Evolutionary conservation across 2,888 invertebrate genomes (phyloP).

Genomic region (Nomada ferruginata): DNA sequence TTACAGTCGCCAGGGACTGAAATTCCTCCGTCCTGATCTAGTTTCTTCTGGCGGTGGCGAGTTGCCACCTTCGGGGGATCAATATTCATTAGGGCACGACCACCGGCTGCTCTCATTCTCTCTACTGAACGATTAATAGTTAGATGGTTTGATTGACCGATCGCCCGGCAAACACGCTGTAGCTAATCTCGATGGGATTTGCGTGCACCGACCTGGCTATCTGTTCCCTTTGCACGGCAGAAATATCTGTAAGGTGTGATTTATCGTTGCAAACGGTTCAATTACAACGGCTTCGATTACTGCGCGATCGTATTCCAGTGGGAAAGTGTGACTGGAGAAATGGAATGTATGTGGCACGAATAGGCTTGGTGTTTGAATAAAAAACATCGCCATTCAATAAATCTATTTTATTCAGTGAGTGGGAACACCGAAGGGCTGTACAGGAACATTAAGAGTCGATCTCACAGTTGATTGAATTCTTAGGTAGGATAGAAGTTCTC

Average conservation of each 20-base stretch:
- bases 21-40: conserved; percentile 75
- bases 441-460: too few relatives aligned
- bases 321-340: too few relatives aligned
- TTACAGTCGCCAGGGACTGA: conserved; percentile 76
- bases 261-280: neutral
- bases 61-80: conserved; percentile 62
- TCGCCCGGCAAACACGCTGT: conserved; percentile 41
- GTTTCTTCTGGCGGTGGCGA: conserved; percentile 64
- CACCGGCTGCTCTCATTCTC: conserved; percentile 22
- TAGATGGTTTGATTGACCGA: conserved; percentile 65
- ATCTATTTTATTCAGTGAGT: too few relatives aligned
- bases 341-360: too few relatives aligned
- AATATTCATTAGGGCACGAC: conserved; percentile 68
- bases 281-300: neutral
- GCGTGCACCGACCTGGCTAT: neutral
- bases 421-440: too few relatives aligned
- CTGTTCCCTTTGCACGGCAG: conserved; percentile 23
- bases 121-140: conserved; percentile 55
- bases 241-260: conserved; percentile 23
- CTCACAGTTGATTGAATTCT: too few relatives aligned
- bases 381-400: too few relatives aligned
- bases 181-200: conserved; percentile 44
- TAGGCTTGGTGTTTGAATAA: too few relatives aligned
- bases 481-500: too few relatives aligned
- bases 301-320: too few relatives aligned